These are phyloP conservation scores for Heliconius hermathena DNA, from an alignment of 1,140 invertebrate genomes.

Conservation along the genomic window DNA sequence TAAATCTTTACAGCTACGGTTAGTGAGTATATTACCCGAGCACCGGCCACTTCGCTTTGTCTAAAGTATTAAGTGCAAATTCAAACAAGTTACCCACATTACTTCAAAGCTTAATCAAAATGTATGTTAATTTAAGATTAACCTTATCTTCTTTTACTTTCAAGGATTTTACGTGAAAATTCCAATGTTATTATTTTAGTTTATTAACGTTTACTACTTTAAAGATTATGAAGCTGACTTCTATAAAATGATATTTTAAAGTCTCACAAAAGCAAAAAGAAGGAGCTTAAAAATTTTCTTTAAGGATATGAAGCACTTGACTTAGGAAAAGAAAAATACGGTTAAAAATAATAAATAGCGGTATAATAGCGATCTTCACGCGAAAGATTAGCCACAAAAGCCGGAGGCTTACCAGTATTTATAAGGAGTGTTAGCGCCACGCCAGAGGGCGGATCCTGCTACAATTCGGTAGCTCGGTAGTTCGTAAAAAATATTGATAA, in stretches of 20 bases:
- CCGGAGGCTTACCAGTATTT: conserved; percentile 78
- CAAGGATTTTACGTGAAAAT: too few relatives aligned
- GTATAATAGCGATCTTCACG: conserved; percentile 80
- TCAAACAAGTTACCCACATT: neutral
- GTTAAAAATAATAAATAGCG: conserved; percentile 78
- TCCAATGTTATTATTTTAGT: neutral
- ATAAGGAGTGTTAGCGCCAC: conserved; percentile 75
- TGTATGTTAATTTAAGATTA: conserved; percentile 22
- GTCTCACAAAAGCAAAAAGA: neutral
- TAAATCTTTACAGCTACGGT: neutral
- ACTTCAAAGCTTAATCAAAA: neutral
- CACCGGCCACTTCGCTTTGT: neutral
- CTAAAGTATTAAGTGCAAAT: neutral
- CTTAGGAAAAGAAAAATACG: conserved; percentile 72
- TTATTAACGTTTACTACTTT: neutral
- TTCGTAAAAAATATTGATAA: conserved; percentile 42
- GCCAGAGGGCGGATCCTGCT: conserved; percentile 59
- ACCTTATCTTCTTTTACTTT: neutral
- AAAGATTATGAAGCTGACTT: neutral
- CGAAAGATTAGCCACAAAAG: conserved; percentile 80
- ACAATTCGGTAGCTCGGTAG: conserved; percentile 49
- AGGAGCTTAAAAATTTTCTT: conserved; percentile 53
- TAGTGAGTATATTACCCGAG: neutral
- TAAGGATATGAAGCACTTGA: conserved; percentile 69
- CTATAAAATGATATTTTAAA: neutral